Percentiles rank a stretch among this genome's conserved stretches.
Evolutionary conservation across 2,797 vertebrate species (phyloP).

Genomic region (Scomberomorus guttatus): DNA sequence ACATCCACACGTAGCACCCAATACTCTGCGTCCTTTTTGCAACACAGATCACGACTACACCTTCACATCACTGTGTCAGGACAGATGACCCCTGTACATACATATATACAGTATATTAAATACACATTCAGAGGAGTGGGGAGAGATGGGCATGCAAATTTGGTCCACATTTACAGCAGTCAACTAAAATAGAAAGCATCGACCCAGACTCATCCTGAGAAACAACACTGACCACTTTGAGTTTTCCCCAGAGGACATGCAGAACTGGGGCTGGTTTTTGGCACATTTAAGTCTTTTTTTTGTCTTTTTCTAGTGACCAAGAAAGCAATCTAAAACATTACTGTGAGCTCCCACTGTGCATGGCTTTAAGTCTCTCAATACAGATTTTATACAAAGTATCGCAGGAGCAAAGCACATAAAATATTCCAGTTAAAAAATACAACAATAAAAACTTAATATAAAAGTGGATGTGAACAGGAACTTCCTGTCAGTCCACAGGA

Average conservation of each 20-base stretch:
- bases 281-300: conserved; percentile 70
- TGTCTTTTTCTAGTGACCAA: conserved; percentile 22
- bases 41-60: conserved; percentile 41
- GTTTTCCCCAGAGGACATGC: conserved; percentile 60
- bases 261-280: conserved; percentile 75
- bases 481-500: conserved; percentile 61
- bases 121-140: conserved; percentile 73
- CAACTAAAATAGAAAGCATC: conserved; percentile 72
- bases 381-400: conserved; percentile 68
- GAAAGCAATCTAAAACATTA: conserved; percentile 37
- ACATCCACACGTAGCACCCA: conserved; percentile 39
- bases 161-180: conserved; percentile 80
- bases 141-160: conserved; percentile 69
- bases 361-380: conserved; percentile 75
- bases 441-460: conserved; percentile 70
- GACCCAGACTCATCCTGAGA: conserved; percentile 76
- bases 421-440: conserved; percentile 76
- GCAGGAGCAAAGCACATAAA: conserved; percentile 74
- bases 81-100: conserved; percentile 69
- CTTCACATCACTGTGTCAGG: conserved; percentile 43
- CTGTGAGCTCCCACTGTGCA: conserved; percentile 58
- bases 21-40: conserved; percentile 30
- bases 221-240: conserved; percentile 62
- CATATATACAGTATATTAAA: conserved; percentile 77
- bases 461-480: conserved; percentile 66